Percentiles rank a stretch among this genome's conserved stretches.
Evolutionary conservation across 2,113 vertebrate genomes (phyloP).

Genomic region (Lamprologus ornatipinnis): DNA sequence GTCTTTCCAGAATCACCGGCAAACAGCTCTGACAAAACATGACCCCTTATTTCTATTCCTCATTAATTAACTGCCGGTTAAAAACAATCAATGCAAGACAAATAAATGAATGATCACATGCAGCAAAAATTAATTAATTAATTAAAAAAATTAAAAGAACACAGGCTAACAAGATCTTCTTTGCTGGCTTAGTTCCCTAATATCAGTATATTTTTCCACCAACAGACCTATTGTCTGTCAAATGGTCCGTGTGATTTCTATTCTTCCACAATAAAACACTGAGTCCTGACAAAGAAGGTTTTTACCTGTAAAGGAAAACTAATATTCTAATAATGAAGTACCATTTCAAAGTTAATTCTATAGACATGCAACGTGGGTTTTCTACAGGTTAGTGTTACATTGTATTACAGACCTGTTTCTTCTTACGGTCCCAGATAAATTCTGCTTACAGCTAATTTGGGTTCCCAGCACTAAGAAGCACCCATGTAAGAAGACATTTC

Average conservation of each 20-base stretch:
- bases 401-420: background rate
- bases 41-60: background rate
- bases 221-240: background rate
- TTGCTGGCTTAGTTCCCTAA: background rate
- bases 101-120: background rate
- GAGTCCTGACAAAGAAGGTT: background rate
- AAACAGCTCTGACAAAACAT: background rate
- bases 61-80: background rate
- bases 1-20: background rate
- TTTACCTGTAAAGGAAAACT: background rate
- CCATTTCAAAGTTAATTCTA: background rate
- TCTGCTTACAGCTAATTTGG: background rate
- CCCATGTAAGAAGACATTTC: background rate
- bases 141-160: rapidly evolving
- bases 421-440: background rate
- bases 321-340: background rate
- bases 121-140: rapidly evolving
- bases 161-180: background rate
- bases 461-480: background rate
- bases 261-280: background rate
- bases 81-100: background rate
- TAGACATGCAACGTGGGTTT: background rate
- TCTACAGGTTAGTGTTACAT: background rate
- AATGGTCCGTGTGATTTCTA: background rate
- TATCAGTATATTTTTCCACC: background rate